Evolutionary conservation across 2,113 vertebrate genomes (phyloP).

Genomic region (Gambusia affinis): DNA sequence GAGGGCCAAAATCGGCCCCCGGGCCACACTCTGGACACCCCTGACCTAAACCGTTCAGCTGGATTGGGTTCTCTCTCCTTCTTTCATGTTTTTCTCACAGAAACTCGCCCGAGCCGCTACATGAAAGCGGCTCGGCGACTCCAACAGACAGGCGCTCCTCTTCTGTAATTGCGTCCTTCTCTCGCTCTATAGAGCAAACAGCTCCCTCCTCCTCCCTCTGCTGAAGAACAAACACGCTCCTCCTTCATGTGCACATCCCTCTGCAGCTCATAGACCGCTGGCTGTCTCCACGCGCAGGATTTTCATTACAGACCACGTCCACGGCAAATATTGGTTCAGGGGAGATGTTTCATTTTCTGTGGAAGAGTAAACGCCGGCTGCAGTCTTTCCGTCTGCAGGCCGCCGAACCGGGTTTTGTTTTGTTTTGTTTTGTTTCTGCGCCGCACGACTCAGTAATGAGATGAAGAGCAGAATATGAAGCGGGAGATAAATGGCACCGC

Average conservation of each 20-base stretch:
- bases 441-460: background rate
- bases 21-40: too few relatives aligned
- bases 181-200: slow-evolving; percentile 48
- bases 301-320: slow-evolving; percentile 41
- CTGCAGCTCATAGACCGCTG: slow-evolving; percentile 38
- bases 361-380: slow-evolving; percentile 36
- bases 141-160: slow-evolving; percentile 66
- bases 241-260: background rate
- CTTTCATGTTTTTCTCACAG: too few relatives aligned
- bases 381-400: background rate
- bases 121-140: background rate
- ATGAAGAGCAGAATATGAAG: slow-evolving; percentile 20
- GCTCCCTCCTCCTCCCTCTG: slow-evolving; percentile 2
- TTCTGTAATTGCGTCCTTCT: slow-evolving; percentile 53
- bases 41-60: too few relatives aligned
- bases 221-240: too few relatives aligned
- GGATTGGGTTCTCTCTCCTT: too few relatives aligned
- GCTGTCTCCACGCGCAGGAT: slow-evolving; percentile 36
- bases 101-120: too few relatives aligned
- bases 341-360: slow-evolving; percentile 51
- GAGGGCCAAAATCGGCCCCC: too few relatives aligned
- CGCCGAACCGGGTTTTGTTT: background rate
- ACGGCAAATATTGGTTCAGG: slow-evolving; percentile 57
- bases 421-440: background rate
- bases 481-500: slow-evolving; percentile 12